Conservation (phyloP, 2,113 vertebrate species). For the Tiliqua scincoides region DNA sequence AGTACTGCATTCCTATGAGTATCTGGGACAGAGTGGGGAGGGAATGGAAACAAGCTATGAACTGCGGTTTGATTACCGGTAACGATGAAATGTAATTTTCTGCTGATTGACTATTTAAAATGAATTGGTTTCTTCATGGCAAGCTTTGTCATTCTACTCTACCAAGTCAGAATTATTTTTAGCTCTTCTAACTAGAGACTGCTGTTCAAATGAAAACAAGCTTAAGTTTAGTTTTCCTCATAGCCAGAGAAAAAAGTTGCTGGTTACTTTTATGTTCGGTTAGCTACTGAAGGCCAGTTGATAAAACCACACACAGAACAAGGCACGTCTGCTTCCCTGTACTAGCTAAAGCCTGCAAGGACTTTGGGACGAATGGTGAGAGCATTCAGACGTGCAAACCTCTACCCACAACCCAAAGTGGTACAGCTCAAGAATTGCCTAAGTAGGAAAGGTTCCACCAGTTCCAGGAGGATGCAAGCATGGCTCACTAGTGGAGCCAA, state of each 20-base stretch:
- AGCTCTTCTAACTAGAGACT: slow-evolving; percentile 1
- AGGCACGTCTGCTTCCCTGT: no score
- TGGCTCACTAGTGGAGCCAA: no score
- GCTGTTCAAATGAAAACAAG: background rate
- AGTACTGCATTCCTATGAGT: slow-evolving; percentile 34
- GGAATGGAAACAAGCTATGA: slow-evolving; percentile 7
- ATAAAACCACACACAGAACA: background rate
- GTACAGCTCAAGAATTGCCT: background rate
- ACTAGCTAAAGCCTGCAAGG: background rate
- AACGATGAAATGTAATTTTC: slow-evolving; percentile 23
- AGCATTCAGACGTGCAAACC: no score
- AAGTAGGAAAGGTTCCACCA: no score
- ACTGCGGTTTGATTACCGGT: slow-evolving; percentile 4
- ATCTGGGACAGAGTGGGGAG: slow-evolving; percentile 29
- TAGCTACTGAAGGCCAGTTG: background rate
- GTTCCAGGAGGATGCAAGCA: no score
- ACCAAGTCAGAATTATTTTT: slow-evolving; percentile 3
- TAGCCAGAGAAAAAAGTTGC: background rate
- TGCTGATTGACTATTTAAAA: slow-evolving; percentile 32
- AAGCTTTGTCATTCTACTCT: slow-evolving; percentile 21
- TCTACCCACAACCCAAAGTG: background rate
- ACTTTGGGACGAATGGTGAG: no score
- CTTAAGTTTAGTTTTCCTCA: background rate
- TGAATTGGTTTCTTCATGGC: slow-evolving; percentile 9
- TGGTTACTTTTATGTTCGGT: background rate